Evolutionary conservation across 2,888 invertebrate genomes (phyloP).

Genomic region (Poecilobothrus nobilitatus): DNA sequence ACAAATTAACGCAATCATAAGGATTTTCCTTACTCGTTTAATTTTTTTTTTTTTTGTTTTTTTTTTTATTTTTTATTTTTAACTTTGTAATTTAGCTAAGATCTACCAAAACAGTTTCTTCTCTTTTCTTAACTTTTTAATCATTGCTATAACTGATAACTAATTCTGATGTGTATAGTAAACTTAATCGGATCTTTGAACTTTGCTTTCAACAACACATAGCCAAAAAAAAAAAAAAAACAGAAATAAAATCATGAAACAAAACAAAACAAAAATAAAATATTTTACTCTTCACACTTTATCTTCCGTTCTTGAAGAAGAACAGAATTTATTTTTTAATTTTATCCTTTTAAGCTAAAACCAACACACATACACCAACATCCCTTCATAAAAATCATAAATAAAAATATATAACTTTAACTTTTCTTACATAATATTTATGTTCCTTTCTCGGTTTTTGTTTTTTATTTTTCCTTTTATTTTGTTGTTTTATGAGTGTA

Average conservation of each 20-base stretch:
- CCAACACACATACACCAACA: too few relatives aligned
- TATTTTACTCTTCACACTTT: too few relatives aligned
- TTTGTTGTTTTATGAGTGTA: too few relatives aligned
- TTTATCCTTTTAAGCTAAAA: too few relatives aligned
- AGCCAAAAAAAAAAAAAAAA: background rate
- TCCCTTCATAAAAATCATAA: too few relatives aligned
- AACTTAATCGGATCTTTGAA: background rate
- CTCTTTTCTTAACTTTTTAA: too few relatives aligned
- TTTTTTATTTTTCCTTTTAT: background rate
- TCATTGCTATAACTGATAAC: too few relatives aligned
- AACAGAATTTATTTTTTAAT: too few relatives aligned
- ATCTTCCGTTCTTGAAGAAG: too few relatives aligned
- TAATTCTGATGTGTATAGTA: background rate
- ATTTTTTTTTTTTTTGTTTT: background rate
- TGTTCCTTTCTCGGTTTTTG: background rate
- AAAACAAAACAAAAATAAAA: background rate
- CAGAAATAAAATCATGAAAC: background rate
- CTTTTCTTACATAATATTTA: background rate
- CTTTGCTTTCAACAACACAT: background rate
- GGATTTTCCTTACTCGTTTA: background rate
- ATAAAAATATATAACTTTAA: background rate
- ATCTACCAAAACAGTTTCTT: too few relatives aligned
- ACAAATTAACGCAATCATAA: conserved; percentile 4
- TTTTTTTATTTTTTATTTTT: background rate
- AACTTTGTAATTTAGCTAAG: too few relatives aligned